Percentiles rank a stretch among this genome's conserved stretches.
phyloP scores from a whole-genome alignment of 64 coral and sea anemone genomes.

The Anthopleura sola region DNA sequence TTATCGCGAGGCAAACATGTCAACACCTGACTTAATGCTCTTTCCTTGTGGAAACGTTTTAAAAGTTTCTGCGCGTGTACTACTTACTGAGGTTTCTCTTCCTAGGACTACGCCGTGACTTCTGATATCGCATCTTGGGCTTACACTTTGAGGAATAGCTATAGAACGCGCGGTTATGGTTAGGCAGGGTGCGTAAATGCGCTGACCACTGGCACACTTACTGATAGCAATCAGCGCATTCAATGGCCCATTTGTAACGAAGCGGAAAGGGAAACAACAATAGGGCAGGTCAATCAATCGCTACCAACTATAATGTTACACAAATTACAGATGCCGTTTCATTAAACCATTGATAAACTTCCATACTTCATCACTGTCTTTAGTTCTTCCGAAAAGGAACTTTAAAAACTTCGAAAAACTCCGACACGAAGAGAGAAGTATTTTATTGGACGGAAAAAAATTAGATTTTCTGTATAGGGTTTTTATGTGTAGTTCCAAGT shows the following conservation, averaged over 20 bases:
- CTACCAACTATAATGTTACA: conserved; percentile 12
- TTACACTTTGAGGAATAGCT: background rate
- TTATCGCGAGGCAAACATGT: conserved; percentile 5
- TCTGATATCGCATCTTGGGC: background rate
- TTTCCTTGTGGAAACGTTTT: conserved; percentile 5
- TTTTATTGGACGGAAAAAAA: no score
- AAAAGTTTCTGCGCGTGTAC: background rate
- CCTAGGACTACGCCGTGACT: background rate
- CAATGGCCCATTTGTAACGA: background rate
- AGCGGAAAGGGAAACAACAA: conserved; percentile 19
- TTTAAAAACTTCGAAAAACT: background rate
- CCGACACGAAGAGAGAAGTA: background rate
- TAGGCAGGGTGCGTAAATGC: background rate
- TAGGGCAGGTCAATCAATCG: conserved; percentile 14
- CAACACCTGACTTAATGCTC: conserved; percentile 5
- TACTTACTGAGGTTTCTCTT: background rate
- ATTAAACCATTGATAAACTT: background rate
- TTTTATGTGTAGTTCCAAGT: background rate
- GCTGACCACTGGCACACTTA: background rate
- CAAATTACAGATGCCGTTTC: background rate
- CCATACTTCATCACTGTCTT: background rate
- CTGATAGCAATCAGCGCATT: background rate
- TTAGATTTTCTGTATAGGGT: no score
- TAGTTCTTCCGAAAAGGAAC: background rate
- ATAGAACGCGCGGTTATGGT: background rate